A percentile compares a stretch with the other conserved stretches of the same genome.
phyloP scores from a whole-genome alignment of 2,113 vertebrate genomes.

The Cnemophilus loriae region DNA sequence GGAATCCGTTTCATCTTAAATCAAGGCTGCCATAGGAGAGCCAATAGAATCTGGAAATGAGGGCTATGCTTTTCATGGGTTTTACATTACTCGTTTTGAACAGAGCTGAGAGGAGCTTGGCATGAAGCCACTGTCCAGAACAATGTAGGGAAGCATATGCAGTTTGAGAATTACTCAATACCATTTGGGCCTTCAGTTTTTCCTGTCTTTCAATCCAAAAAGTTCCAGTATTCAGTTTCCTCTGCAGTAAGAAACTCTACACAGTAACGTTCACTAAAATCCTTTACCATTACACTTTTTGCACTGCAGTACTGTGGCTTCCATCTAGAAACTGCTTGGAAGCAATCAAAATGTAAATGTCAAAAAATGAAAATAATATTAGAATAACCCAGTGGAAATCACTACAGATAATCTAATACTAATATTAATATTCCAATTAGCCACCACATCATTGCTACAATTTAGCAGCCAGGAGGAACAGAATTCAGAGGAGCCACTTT shows the following conservation, averaged over 20 bases:
- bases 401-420: not conserved
- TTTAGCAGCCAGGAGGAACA: not conserved
- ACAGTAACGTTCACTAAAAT: not conserved
- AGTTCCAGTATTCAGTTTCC: constrained; percentile 5
- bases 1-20: not conserved
- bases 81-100: not conserved
- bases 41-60: not conserved
- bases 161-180: constrained; percentile 33
- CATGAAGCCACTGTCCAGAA: constrained; percentile 14
- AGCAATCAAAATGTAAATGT: not conserved
- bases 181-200: constrained; percentile 32
- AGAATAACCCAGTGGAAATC: not conserved
- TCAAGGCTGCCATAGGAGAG: not conserved
- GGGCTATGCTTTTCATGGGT: not conserved
- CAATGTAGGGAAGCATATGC: constrained; percentile 44
- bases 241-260: not conserved
- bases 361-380: not conserved
- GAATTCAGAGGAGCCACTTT: not conserved
- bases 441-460: not conserved
- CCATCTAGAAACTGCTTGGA: not conserved
- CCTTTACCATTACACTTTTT: not conserved
- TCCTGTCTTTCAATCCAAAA: constrained; percentile 39
- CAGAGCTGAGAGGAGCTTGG: constrained; percentile 15
- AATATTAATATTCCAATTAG: not conserved
- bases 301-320: not conserved